Percentiles rank a stretch among this genome's conserved stretches.
These are phyloP conservation scores for Oxytorus armatus DNA, from an alignment of 2,888 invertebrate species.

Conservation along the genomic window DNA sequence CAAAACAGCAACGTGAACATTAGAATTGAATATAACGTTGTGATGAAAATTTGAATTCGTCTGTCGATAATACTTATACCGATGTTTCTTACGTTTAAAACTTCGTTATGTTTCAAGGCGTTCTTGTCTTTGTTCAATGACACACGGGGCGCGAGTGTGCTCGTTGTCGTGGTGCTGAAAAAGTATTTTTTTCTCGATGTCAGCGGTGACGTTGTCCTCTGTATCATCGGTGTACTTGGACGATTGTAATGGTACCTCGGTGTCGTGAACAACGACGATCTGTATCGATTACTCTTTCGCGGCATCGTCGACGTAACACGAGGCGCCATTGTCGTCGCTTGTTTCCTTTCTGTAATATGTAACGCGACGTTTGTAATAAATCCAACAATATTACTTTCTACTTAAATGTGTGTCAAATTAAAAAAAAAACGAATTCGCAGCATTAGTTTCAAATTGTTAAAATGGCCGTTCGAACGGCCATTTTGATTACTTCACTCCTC, in stretches of 20 bases:
- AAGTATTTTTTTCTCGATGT: conserved; percentile 72
- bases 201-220: conserved; percentile 78
- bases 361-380: neutral
- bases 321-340: conserved; percentile 74
- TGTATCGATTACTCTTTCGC: conserved; percentile 75
- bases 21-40: conserved; percentile 39
- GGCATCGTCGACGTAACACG: conserved; percentile 74
- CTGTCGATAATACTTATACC: conserved; percentile 38
- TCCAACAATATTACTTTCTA: too few species aligned
- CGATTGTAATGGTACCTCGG: conserved; percentile 76
- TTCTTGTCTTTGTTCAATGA: conserved; percentile 78
- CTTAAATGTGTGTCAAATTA: too few species aligned
- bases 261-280: conserved; percentile 72
- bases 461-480: too few species aligned
- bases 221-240: conserved; percentile 79
- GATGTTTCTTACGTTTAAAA: conserved; percentile 71
- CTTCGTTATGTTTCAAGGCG: conserved; percentile 78
- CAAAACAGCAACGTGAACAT: conserved; percentile 47
- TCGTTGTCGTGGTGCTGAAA: conserved; percentile 74
- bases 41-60: conserved; percentile 42
- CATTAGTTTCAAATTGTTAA: too few species aligned
- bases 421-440: too few species aligned
- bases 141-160: conserved; percentile 77
- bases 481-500: neutral
- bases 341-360: conserved; percentile 76